Evolutionary conservation across 2,797 vertebrate species (phyloP).

Genomic region (Phyllotis vaccarum): DNA sequence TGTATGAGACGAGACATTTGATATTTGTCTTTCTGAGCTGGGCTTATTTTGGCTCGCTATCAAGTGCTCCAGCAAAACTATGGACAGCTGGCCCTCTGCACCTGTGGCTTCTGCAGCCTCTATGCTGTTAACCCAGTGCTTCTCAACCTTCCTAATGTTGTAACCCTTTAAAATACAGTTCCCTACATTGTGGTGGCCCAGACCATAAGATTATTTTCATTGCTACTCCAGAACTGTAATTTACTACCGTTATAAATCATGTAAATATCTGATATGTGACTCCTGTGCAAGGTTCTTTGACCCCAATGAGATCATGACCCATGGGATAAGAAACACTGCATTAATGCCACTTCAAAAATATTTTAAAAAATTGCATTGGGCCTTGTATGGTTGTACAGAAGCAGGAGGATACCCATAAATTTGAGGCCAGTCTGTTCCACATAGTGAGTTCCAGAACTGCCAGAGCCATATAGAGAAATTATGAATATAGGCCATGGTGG

Average conservation of each 20-base stretch:
- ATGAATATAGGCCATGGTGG: background rate
- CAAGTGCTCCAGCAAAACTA: background rate
- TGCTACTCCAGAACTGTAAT: background rate
- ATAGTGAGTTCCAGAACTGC: background rate
- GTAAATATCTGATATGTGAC: background rate
- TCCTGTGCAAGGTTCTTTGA: background rate
- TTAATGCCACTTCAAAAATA: background rate
- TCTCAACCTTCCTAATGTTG: background rate
- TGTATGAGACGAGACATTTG: background rate
- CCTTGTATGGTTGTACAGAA: background rate
- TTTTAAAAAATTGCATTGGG: background rate
- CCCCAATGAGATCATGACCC: background rate
- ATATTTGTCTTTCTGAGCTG: slow-evolving; percentile 27
- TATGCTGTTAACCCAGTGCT: background rate
- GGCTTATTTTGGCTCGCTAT: slow-evolving; percentile 2
- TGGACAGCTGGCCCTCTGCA: background rate
- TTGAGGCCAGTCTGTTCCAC: background rate
- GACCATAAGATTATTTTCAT: background rate
- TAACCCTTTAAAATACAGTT: background rate
- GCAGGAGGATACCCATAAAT: background rate
- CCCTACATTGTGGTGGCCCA: background rate
- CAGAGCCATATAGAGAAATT: background rate
- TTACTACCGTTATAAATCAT: background rate
- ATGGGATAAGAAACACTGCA: background rate
- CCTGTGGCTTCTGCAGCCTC: background rate